Evolutionary conservation across 30 jellyfish, hydroid and myxozoan species (phyloP).

Genomic region (Calvadosia cruxmelitensis): DNA sequence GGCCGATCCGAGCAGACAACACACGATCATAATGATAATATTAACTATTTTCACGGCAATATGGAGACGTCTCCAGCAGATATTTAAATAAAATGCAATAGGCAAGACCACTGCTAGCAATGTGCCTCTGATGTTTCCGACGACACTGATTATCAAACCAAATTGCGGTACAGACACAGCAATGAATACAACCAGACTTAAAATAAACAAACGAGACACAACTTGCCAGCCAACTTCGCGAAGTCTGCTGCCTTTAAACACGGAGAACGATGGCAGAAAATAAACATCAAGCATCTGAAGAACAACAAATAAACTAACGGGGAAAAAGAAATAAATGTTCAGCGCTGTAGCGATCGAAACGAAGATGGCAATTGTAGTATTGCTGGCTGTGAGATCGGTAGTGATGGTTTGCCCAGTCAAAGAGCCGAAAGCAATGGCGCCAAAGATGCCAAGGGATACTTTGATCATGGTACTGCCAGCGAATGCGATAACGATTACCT

Average conservation of each 20-base stretch:
- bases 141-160: conserved; percentile 42
- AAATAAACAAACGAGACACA: conserved; percentile 20
- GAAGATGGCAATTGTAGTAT: conserved; percentile 8
- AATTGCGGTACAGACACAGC: conserved; percentile 58
- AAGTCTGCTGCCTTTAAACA: conserved; percentile 1
- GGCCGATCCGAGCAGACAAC: conserved; percentile 17
- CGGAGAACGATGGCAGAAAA: conserved; percentile 18
- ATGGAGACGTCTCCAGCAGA: conserved; percentile 18
- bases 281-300: conserved; percentile 42
- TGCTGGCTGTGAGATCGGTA: conserved; percentile 11
- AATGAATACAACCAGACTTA: conserved; percentile 10
- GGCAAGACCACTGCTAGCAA: conserved; percentile 27
- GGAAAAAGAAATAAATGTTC: conserved; percentile 14
- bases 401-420: conserved; percentile 24
- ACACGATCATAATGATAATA: conserved; percentile 3
- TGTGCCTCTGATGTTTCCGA: conserved; percentile 61
- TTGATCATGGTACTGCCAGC: conserved; percentile 20
- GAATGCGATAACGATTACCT: conserved; percentile 10
- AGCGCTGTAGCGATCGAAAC: conserved; percentile 9
- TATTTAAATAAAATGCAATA: conserved; percentile 21
- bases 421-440: conserved; percentile 34
- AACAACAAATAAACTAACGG: conserved; percentile 53
- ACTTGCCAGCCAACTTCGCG: conserved; percentile 18
- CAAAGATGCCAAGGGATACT: conserved; percentile 18
- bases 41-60: conserved; percentile 4